Percentiles rank a stretch among this genome's conserved stretches.
These are phyloP conservation scores for Teleogryllus occipitalis DNA, from an alignment of 1,140 invertebrate species.

Conservation along the genomic window DNA sequence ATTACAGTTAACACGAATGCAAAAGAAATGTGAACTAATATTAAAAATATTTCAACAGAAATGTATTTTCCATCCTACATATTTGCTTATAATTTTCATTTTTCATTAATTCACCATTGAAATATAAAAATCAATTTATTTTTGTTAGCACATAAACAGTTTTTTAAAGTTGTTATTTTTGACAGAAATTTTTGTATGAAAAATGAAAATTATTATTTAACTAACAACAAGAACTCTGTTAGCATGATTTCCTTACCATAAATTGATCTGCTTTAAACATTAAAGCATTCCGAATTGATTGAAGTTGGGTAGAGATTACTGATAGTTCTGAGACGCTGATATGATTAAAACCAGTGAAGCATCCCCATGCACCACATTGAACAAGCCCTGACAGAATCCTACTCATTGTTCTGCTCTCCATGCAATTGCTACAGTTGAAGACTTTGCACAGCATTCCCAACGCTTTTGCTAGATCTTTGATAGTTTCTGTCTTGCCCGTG, in stretches of 20 bases:
- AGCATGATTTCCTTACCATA: constrained; percentile 42
- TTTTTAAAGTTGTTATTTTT: no score
- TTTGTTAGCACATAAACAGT: no score
- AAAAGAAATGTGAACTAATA: no score
- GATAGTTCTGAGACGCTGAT: constrained; percentile 84
- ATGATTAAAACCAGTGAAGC: constrained; percentile 88
- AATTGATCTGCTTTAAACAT: constrained; percentile 63
- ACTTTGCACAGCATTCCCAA: constrained; percentile 78
- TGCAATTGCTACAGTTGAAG: constrained; percentile 85
- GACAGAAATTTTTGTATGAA: no score
- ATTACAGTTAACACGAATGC: no score
- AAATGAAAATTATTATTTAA: not conserved
- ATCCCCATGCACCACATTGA: constrained; percentile 77
- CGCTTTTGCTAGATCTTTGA: constrained; percentile 83
- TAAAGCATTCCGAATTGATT: constrained; percentile 76
- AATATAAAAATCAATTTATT: no score
- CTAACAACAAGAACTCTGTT: not conserved
- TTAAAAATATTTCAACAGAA: no score
- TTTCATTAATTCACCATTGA: no score
- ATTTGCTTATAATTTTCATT: no score
- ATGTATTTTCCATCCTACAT: no score
- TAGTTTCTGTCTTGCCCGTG: constrained; percentile 87
- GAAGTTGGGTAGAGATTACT: constrained; percentile 83
- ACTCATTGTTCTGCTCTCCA: constrained; percentile 79
- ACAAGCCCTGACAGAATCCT: constrained; percentile 69